Evolutionary conservation across 2,797 vertebrate species (phyloP).

Genomic region (Pachyuromys duprasi): DNA sequence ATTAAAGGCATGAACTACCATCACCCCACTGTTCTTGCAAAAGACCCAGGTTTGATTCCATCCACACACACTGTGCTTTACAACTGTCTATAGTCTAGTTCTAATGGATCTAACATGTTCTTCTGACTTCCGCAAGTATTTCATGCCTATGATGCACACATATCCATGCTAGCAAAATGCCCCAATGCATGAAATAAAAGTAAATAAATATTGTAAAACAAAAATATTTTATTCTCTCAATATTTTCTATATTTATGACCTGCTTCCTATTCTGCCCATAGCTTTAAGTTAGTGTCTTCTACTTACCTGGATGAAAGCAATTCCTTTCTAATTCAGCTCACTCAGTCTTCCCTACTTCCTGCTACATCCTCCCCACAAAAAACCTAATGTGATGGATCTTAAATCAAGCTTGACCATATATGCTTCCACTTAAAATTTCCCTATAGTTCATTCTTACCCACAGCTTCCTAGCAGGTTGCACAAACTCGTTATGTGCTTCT

Average conservation of each 20-base stretch:
- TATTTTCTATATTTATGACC: neutral
- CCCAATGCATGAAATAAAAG: neutral
- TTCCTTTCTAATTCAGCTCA: neutral
- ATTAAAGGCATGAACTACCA: neutral
- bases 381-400: neutral
- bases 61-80: neutral
- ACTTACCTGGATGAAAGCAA: neutral
- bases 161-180: neutral
- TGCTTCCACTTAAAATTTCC: neutral
- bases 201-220: neutral
- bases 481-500: neutral
- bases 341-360: neutral
- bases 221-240: neutral
- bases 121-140: neutral
- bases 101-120: neutral
- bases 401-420: conserved; percentile 7
- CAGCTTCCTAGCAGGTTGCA: neutral
- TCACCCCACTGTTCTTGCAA: neutral
- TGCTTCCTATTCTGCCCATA: conserved; percentile 22
- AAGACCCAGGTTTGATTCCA: neutral
- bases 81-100: too few species aligned
- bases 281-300: neutral
- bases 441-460: neutral
- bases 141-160: neutral
- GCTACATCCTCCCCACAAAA: neutral